Evolutionary conservation across 2,888 invertebrate genomes (phyloP).

Genomic region (Laspeyria flexula): DNA sequence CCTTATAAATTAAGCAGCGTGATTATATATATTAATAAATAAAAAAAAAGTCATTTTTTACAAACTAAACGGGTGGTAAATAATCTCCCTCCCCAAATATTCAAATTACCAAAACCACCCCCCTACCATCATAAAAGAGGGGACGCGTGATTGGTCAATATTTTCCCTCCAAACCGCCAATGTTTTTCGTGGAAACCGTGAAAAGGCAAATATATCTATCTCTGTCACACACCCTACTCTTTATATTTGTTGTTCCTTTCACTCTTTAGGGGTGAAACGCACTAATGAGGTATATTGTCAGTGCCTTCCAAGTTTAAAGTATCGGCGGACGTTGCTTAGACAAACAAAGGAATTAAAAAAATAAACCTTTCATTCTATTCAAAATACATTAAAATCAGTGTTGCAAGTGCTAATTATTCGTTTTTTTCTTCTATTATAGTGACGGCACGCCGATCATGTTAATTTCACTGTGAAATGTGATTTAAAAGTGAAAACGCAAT

Average conservation of each 20-base stretch:
- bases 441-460: slow-evolving; percentile 54
- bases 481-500: slow-evolving; percentile 47
- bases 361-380: slow-evolving; percentile 25
- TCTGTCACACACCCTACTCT: slow-evolving; percentile 48
- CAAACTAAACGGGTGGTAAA: slow-evolving; percentile 25
- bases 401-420: slow-evolving; percentile 23
- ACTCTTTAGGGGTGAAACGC: slow-evolving; percentile 67
- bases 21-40: slow-evolving; percentile 12
- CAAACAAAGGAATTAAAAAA: slow-evolving; percentile 48
- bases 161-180: slow-evolving; percentile 57
- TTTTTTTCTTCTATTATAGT: slow-evolving; percentile 29
- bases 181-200: slow-evolving; percentile 67
- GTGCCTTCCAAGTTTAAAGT: slow-evolving; percentile 76
- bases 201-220: slow-evolving; percentile 64
- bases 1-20: too few relatives aligned
- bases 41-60: slow-evolving; percentile 19
- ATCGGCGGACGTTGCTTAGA: slow-evolving; percentile 72
- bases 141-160: slow-evolving; percentile 62
- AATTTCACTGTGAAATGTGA: slow-evolving; percentile 56
- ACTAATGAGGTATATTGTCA: slow-evolving; percentile 61
- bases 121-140: slow-evolving; percentile 31
- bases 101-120: slow-evolving; percentile 52
- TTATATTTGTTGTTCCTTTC: slow-evolving; percentile 59
- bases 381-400: slow-evolving; percentile 3
- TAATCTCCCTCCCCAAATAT: slow-evolving; percentile 44